A percentile compares a stretch with the other conserved stretches of the same genome.
Evolutionary conservation across 2,888 invertebrate genomes (phyloP).

Genomic region (Rhagophthalmus giganteus): DNA sequence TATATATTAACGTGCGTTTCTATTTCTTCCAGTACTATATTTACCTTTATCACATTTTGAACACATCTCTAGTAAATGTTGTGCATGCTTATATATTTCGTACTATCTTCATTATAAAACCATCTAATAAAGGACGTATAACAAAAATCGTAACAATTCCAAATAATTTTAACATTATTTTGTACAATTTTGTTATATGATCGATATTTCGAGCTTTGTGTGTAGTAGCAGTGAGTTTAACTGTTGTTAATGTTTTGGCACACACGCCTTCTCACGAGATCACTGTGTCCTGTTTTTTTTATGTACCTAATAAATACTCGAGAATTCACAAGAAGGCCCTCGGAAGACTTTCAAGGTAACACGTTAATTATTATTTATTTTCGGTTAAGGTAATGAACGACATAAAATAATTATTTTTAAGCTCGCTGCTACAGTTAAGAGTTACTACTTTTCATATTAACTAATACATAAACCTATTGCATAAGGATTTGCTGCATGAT

Average conservation of each 20-base stretch:
- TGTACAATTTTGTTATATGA: constrained; percentile 15
- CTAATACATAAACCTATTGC: constrained; percentile 10
- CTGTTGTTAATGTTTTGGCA: neutral
- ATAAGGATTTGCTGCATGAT: constrained; percentile 23
- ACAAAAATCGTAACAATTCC: constrained; percentile 8
- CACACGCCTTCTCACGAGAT: neutral
- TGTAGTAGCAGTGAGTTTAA: constrained; percentile 25
- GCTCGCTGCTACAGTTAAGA: constrained; percentile 25
- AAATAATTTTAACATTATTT: no score
- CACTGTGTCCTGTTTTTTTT: neutral
- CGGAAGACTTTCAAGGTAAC: neutral
- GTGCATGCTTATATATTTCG: constrained; percentile 19
- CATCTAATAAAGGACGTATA: constrained; percentile 6
- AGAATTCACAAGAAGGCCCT: neutral
- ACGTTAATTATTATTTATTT: neutral
- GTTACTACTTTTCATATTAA: constrained; percentile 4
- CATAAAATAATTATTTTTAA: constrained; percentile 3
- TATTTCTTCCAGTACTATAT: constrained; percentile 13
- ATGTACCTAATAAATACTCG: neutral
- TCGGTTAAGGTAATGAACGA: neutral
- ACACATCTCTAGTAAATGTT: constrained; percentile 7
- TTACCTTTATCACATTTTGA: constrained; percentile 16
- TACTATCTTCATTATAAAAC: constrained; percentile 12
- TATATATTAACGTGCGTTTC: constrained; percentile 11
- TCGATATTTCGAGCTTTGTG: constrained; percentile 9